Evolutionary conservation across 2,888 invertebrate genomes (phyloP).

Genomic region (Heliconius sara): DNA sequence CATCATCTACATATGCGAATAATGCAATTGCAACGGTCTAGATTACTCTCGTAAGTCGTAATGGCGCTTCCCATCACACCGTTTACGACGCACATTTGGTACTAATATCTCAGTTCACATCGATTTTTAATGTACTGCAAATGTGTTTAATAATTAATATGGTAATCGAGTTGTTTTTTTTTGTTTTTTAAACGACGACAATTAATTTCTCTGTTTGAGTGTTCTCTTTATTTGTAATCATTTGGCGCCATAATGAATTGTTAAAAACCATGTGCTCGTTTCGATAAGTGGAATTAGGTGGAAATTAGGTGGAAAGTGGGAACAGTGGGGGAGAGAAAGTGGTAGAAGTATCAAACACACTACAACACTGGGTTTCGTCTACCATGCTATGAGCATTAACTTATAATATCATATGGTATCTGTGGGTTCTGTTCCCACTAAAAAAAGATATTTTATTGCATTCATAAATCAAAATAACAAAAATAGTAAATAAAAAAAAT

Average conservation of each 20-base stretch:
- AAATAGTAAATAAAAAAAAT: background rate
- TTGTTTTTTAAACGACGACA: background rate
- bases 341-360: background rate
- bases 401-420: background rate
- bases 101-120: conserved; percentile 59
- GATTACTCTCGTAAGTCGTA: conserved; percentile 45
- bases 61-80: conserved; percentile 53
- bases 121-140: conserved; percentile 40
- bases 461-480: background rate
- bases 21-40: conserved; percentile 32
- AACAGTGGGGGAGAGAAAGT: accelerated
- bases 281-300: background rate
- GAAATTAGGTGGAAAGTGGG: background rate
- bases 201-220: background rate
- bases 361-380: background rate
- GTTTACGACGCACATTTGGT: conserved; percentile 59
- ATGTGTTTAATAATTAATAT: conserved; percentile 34
- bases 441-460: too few species aligned
- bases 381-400: background rate
- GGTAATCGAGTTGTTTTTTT: conserved; percentile 1
- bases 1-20: conserved; percentile 31
- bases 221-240: background rate
- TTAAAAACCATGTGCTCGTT: background rate
- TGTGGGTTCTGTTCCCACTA: too few species aligned
- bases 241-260: background rate